Percentiles rank a stretch among this genome's conserved stretches.
Evolutionary conservation across 2,797 vertebrate genomes (phyloP).

Genomic region (Ctenopoma kingsleyae): DNA sequence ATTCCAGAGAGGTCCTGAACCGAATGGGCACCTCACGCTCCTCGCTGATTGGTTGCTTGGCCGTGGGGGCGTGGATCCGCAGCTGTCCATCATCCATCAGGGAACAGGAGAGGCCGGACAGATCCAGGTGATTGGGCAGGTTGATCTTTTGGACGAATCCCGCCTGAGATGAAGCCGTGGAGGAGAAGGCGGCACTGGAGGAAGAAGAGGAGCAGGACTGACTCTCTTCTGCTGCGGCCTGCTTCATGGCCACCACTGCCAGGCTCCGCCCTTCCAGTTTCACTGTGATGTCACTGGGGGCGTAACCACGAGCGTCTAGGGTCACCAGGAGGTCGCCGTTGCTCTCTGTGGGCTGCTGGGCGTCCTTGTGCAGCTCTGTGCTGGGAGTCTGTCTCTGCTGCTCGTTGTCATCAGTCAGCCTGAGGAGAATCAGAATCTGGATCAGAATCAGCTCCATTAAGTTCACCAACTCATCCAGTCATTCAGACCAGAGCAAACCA

Average conservation of each 20-base stretch:
- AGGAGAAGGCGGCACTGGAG: conserved; percentile 48
- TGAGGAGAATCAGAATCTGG: conserved; percentile 22
- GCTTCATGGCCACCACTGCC: conserved; percentile 77
- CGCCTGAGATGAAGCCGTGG: conserved; percentile 43
- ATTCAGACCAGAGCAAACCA: not conserved
- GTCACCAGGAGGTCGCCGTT: conserved; percentile 68
- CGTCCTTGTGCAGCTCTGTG: conserved; percentile 29
- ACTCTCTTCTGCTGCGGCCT: conserved; percentile 58
- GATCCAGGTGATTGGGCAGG: conserved; percentile 77
- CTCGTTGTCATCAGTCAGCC: conserved; percentile 32
- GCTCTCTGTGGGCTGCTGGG: conserved; percentile 33
- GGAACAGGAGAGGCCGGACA: conserved; percentile 77
- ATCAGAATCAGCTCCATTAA: conserved; percentile 5
- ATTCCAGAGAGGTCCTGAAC: conserved; percentile 79
- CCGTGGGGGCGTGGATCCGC: conserved; percentile 70
- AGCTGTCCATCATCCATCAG: conserved; percentile 81
- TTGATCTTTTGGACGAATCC: conserved; percentile 75
- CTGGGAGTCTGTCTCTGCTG: conserved; percentile 27
- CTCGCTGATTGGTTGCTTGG: conserved; percentile 46
- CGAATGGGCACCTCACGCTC: conserved; percentile 62
- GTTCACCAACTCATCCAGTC: not conserved
- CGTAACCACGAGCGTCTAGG: conserved; percentile 78
- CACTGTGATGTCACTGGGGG: conserved; percentile 79
- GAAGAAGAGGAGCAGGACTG: conserved; percentile 64
- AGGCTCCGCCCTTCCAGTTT: conserved; percentile 79